Conservation (phyloP, 2,888 invertebrate genomes). For the Bombylius major region DNA sequence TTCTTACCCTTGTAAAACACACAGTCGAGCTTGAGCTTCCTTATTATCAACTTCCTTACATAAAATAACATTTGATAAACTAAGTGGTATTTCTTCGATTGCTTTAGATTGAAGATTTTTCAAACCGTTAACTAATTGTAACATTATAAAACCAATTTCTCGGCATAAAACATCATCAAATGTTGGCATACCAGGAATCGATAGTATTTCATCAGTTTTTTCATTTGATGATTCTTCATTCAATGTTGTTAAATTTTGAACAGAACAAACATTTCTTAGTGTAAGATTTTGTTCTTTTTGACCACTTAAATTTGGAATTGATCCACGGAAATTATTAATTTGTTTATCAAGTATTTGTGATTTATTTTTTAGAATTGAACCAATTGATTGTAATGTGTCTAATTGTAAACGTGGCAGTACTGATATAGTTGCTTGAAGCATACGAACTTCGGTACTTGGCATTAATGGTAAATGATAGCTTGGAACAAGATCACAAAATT, state of each 20-base stretch:
- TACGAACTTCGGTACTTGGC: constrained; percentile 47
- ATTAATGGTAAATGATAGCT: constrained; percentile 46
- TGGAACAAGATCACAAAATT: constrained; percentile 69
- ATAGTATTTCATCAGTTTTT: constrained; percentile 9
- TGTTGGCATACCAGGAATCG: constrained; percentile 27
- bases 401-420: constrained; percentile 62
- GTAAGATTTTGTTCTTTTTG: constrained; percentile 30
- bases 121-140: constrained; percentile 68
- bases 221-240: constrained; percentile 24
- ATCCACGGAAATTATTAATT: constrained; percentile 35
- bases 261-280: constrained; percentile 39
- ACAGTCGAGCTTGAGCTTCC: constrained; percentile 51
- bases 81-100: constrained; percentile 62
- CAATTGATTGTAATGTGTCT: constrained; percentile 60
- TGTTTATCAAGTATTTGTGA: constrained; percentile 36
- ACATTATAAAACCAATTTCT: constrained; percentile 63
- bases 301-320: constrained; percentile 32
- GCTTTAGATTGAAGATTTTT: constrained; percentile 74
- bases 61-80: constrained; percentile 58
- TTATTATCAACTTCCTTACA: constrained; percentile 50
- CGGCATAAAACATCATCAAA: constrained; percentile 42
- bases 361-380: constrained; percentile 46
- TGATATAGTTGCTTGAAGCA: constrained; percentile 65
- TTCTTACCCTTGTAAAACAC: constrained; percentile 59
- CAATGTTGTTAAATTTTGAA: constrained; percentile 35